Evolutionary conservation across 2,888 invertebrate species (phyloP).

Genomic region (Cheilosia scutellata): DNA sequence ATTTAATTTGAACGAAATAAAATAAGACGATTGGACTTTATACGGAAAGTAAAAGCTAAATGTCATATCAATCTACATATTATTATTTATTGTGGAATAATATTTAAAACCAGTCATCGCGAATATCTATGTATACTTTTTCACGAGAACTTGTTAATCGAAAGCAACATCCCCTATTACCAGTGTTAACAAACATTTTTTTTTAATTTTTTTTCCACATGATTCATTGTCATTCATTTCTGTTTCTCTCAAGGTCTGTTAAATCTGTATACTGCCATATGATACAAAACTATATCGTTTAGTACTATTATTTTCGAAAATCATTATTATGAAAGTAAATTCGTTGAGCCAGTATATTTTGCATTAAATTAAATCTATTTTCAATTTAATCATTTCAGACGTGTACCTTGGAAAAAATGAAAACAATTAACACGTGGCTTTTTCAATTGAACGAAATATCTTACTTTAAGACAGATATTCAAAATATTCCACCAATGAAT

Average conservation of each 20-base stretch:
- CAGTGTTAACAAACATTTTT: neutral
- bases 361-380: too few species aligned
- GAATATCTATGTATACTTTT: neutral
- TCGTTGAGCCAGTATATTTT: neutral
- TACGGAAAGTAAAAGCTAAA: neutral
- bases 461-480: slow-evolving; percentile 80
- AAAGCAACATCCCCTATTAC: slow-evolving; percentile 6
- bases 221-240: neutral
- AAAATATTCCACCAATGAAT: slow-evolving; percentile 82
- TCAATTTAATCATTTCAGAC: slow-evolving; percentile 78
- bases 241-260: slow-evolving; percentile 17
- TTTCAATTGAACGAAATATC: slow-evolving; percentile 83
- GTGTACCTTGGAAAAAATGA: slow-evolving; percentile 82
- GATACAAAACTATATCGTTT: slow-evolving; percentile 1
- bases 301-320: slow-evolving; percentile 9
- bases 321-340: neutral
- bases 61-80: neutral
- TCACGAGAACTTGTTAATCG: slow-evolving; percentile 30
- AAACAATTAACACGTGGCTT: slow-evolving; percentile 82
- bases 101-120: neutral
- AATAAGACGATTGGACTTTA: too few species aligned
- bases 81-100: neutral
- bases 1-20: too few species aligned
- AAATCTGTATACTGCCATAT: neutral
- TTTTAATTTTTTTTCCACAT: neutral